Evolutionary conservation across 2,113 vertebrate species (phyloP).

Genomic region (Nothobranchius kuhntae): DNA sequence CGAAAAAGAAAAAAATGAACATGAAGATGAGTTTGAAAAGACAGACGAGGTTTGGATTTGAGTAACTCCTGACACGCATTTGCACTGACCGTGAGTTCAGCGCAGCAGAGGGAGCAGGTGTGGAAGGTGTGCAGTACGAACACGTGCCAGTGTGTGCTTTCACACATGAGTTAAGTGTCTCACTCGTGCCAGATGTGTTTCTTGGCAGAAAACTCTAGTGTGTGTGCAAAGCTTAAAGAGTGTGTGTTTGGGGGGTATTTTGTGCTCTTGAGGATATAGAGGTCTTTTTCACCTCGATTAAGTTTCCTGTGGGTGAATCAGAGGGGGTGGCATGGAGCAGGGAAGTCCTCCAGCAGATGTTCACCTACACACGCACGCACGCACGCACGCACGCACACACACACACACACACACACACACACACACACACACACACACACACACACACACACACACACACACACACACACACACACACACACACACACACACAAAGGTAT

Average conservation of each 20-base stretch:
- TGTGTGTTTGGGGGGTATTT: constrained; percentile 7
- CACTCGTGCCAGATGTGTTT: constrained; percentile 47
- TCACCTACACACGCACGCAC: constrained; percentile 48
- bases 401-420: too few relatives aligned
- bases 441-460: too few relatives aligned
- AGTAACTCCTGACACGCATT: not conserved
- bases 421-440: too few relatives aligned
- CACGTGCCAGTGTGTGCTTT: constrained; percentile 5
- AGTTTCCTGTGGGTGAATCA: constrained; percentile 31
- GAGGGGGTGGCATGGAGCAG: constrained; percentile 24
- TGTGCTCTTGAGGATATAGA: constrained; percentile 23
- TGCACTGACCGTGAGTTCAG: constrained; percentile 4
- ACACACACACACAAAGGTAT: too few relatives aligned
- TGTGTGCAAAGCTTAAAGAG: constrained; percentile 17
- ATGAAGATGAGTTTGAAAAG: not conserved
- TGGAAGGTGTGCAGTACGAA: constrained; percentile 17
- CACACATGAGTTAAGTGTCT: constrained; percentile 34
- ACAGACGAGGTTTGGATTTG: not conserved
- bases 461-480: constrained; percentile 21
- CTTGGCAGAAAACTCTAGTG: constrained; percentile 40
- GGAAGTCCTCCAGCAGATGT: constrained; percentile 62
- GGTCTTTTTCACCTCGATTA: constrained; percentile 38
- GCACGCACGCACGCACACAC: too few relatives aligned
- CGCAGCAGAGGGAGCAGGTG: constrained; percentile 8
- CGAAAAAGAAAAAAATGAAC: not conserved